phyloP scores from a whole-genome alignment of 1,140 invertebrate genomes.

The Philotrypesis tridentata region DNA sequence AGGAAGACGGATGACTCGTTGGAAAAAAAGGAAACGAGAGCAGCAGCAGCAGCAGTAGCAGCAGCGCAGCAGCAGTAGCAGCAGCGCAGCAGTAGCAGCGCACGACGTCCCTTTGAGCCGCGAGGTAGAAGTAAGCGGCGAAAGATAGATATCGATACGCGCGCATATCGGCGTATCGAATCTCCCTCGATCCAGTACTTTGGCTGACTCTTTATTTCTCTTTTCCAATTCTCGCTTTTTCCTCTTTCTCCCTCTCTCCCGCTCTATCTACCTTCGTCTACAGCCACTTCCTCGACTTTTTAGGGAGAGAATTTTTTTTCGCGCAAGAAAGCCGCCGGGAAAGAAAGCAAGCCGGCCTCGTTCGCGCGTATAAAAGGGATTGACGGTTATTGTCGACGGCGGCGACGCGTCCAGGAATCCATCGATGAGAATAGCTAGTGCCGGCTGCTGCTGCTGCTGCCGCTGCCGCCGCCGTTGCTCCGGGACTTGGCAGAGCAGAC shows the following conservation, averaged over 20 bases:
- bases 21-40: background rate
- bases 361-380: constrained; percentile 17
- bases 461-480: background rate
- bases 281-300: background rate
- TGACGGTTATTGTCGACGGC: constrained; percentile 11
- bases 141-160: constrained; percentile 14
- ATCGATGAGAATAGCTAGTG: background rate
- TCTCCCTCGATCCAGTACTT: background rate
- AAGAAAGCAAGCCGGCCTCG: background rate
- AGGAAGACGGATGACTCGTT: background rate
- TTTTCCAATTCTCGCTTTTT: background rate
- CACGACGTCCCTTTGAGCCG: background rate
- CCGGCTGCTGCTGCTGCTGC: background rate
- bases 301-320: background rate
- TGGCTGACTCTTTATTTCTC: background rate
- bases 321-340: background rate
- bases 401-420: background rate
- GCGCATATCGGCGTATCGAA: constrained; percentile 17
- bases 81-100: too few relatives aligned
- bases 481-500: background rate
- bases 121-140: background rate
- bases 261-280: too few relatives aligned
- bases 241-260: background rate
- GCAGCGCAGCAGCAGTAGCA: too few relatives aligned
- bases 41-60: too few relatives aligned